Evolutionary conservation across 2,888 invertebrate species (phyloP).

Genomic region (Hyposoter dolosus): DNA sequence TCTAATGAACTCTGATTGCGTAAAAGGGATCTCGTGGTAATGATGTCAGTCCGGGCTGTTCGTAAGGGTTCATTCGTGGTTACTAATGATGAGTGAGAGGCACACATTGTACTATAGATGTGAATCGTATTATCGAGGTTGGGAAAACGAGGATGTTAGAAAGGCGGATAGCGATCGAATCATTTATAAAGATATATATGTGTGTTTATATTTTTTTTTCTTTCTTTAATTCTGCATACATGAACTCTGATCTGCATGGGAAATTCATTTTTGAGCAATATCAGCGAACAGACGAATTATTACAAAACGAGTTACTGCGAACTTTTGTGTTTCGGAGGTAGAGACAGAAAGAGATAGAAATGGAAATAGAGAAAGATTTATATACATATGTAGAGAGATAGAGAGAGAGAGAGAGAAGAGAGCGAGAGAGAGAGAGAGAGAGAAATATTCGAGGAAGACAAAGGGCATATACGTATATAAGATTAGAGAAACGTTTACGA

Average conservation of each 20-base stretch:
- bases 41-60: slow-evolving; percentile 46
- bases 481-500: slow-evolving; percentile 49
- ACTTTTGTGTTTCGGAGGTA: slow-evolving; percentile 26
- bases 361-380: slow-evolving; percentile 21
- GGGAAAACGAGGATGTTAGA: slow-evolving; percentile 38
- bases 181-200: slow-evolving; percentile 61
- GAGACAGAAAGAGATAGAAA: slow-evolving; percentile 36
- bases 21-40: slow-evolving; percentile 58
- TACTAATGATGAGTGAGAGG: slow-evolving; percentile 49
- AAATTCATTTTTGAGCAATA: slow-evolving; percentile 36
- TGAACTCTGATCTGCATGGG: slow-evolving; percentile 39
- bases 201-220: slow-evolving; percentile 4
- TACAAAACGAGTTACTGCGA: slow-evolving; percentile 32
- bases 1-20: slow-evolving; percentile 54
- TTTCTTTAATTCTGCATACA: slow-evolving; percentile 37
- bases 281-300: slow-evolving; percentile 35
- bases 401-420: slow-evolving; percentile 37
- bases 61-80: slow-evolving; percentile 46
- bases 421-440: slow-evolving; percentile 49
- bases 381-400: slow-evolving; percentile 19
- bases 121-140: slow-evolving; percentile 25
- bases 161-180: slow-evolving; percentile 49
- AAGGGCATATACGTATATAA: slow-evolving; percentile 63
- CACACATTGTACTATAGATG: slow-evolving; percentile 33
- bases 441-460: slow-evolving; percentile 62